Conservation (phyloP, 92 coral and sea anemone genomes). For the Zoanthus sociatus region DNA sequence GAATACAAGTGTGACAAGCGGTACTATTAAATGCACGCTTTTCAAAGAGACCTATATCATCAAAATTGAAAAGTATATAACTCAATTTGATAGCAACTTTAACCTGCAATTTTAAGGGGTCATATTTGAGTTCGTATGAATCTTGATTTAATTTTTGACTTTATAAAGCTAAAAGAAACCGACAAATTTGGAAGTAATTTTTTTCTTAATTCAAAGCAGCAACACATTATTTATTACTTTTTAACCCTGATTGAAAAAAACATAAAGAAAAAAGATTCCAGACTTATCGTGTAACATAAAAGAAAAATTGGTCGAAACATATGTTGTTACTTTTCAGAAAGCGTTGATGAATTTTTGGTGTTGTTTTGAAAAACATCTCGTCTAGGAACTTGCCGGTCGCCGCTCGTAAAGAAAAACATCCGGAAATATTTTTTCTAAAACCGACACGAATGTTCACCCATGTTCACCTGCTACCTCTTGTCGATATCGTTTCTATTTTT, state of each 20-base stretch:
- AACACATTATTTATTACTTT: background rate
- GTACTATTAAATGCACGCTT: background rate
- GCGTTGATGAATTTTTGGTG: background rate
- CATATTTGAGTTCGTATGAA: background rate
- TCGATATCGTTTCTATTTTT: slow-evolving; percentile 31
- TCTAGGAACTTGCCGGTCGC: slow-evolving; percentile 11
- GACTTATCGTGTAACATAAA: background rate
- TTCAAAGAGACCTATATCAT: slow-evolving; percentile 18
- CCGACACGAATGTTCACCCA: background rate
- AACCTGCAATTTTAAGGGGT: background rate
- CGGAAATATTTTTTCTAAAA: slow-evolving; percentile 25
- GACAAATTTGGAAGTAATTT: background rate
- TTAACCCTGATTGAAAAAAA: background rate
- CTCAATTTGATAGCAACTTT: background rate
- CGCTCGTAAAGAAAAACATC: slow-evolving; percentile 19
- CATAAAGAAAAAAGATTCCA: background rate
- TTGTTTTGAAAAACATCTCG: slow-evolving; percentile 18
- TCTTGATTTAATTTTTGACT: too few relatives aligned
- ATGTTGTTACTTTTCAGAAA: background rate
- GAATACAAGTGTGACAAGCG: slow-evolving; percentile 2
- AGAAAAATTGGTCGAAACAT: background rate
- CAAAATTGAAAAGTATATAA: background rate
- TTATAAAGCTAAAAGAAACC: background rate
- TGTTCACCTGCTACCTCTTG: slow-evolving; percentile 16
- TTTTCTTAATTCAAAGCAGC: background rate